phyloP scores from a whole-genome alignment of 2,888 invertebrate species.

The Folsomia candida region DNA sequence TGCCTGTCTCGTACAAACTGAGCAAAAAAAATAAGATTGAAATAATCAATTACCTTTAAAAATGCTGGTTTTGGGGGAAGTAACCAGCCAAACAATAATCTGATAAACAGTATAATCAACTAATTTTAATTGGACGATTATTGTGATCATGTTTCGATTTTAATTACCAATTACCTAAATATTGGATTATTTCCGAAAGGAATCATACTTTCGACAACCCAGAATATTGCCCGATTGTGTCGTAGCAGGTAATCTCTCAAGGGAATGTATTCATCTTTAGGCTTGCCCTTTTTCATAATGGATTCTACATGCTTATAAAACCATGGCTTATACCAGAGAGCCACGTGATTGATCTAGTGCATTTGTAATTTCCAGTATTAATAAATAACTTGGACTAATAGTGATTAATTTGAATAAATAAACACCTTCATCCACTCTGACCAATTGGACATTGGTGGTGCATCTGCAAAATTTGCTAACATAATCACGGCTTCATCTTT shows the following conservation, averaged over 20 bases:
- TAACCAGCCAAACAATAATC: conserved; percentile 65
- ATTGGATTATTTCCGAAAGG: conserved; percentile 67
- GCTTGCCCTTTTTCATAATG: conserved; percentile 59
- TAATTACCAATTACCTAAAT: conserved; percentile 54
- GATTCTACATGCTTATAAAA: conserved; percentile 67
- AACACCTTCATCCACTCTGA: conserved; percentile 42
- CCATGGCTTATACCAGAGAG: conserved; percentile 70
- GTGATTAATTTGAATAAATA: background rate
- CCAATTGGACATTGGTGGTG: conserved; percentile 54
- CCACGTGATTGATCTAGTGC: conserved; percentile 59
- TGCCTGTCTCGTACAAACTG: no score
- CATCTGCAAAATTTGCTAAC: conserved; percentile 65
- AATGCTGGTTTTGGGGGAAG: conserved; percentile 70
- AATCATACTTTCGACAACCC: conserved; percentile 71
- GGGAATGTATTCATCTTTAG: conserved; percentile 61
- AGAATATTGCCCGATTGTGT: conserved; percentile 68
- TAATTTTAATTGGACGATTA: conserved; percentile 2
- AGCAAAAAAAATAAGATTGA: no score
- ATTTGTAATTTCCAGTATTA: conserved; percentile 7
- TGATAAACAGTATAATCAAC: conserved; percentile 34
- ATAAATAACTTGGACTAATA: no score
- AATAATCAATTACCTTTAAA: no score
- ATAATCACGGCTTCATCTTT: conserved; percentile 66
- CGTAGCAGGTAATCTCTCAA: conserved; percentile 64
- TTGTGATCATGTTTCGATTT: background rate